Percentiles rank a stretch among this genome's conserved stretches.
Conservation (phyloP, 1,140 invertebrate genomes). For the Campoletis sonorensis region DNA sequence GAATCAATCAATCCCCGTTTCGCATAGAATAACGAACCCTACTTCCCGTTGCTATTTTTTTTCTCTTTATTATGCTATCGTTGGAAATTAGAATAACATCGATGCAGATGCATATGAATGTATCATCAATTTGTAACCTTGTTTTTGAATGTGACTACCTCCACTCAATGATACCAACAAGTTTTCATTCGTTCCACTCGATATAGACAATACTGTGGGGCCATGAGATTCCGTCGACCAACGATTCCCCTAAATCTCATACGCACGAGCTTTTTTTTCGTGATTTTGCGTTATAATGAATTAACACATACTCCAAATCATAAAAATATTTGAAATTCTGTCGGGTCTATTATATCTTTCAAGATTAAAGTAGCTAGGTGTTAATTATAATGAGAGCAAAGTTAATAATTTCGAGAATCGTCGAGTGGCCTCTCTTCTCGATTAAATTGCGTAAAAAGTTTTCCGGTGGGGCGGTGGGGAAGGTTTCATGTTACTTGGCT, state of each 20-base stretch:
- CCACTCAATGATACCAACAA: not conserved
- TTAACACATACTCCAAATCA: not conserved
- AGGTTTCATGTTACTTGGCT: not conserved
- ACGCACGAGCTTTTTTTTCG: not conserved
- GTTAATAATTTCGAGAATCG: conserved; percentile 16
- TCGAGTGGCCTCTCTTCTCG: not conserved
- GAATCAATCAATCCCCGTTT: conserved; percentile 14
- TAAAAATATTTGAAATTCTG: not conserved
- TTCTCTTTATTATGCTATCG: not conserved
- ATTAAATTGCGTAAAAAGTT: conserved; percentile 37
- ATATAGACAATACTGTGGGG: too few species aligned
- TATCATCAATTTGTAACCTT: conserved; percentile 18
- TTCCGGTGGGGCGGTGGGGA: not conserved
- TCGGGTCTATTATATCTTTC: not conserved
- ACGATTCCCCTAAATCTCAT: not conserved
- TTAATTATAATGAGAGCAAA: conserved; percentile 30
- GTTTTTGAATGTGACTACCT: not conserved
- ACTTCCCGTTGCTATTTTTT: not conserved
- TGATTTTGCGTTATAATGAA: not conserved
- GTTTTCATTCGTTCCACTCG: not conserved
- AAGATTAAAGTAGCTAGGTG: not conserved
- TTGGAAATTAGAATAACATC: conserved; percentile 16
- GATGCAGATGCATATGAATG: conserved; percentile 6
- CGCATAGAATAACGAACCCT: conserved; percentile 31
- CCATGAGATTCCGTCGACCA: not conserved